These are phyloP conservation scores for Drosophila carrolli DNA, from an alignment of 1,140 invertebrate species.

Conservation along the genomic window DNA sequence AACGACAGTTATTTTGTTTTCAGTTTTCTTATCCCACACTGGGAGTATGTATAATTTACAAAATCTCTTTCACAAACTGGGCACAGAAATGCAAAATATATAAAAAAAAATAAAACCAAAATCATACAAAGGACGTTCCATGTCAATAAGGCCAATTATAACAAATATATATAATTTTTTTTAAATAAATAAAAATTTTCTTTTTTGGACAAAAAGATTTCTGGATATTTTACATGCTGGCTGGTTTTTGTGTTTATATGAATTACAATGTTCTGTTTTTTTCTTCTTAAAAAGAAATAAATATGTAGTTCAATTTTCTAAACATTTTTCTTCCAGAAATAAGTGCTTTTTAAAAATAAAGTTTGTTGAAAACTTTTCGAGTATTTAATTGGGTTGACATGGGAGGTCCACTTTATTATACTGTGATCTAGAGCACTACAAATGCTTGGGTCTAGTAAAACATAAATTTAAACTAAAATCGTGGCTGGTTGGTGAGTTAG, in stretches of 20 bases:
- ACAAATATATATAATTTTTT: no score
- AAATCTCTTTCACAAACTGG: conserved; percentile 54
- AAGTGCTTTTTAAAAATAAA: no score
- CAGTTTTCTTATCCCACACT: not conserved
- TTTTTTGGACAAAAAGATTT: no score
- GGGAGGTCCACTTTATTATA: conserved; percentile 2
- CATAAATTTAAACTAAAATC: conserved; percentile 8
- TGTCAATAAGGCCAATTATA: not conserved
- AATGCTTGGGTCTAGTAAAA: conserved; percentile 37
- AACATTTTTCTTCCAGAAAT: no score
- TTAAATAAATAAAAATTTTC: no score
- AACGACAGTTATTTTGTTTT: conserved; percentile 10
- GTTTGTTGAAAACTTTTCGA: no score
- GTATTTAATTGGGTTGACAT: not conserved
- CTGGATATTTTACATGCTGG: no score
- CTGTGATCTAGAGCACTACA: conserved; percentile 67
- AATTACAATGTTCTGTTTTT: no score
- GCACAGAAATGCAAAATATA: conserved; percentile 50
- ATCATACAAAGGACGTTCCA: conserved; percentile 2
- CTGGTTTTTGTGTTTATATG: no score
- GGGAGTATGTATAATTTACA: conserved; percentile 36
- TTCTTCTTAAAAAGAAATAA: no score
- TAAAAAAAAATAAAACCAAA: conserved; percentile 17
- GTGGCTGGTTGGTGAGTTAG: conserved; percentile 51
- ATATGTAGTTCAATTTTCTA: no score